Percentiles rank a stretch among this genome's conserved stretches.
phyloP scores from a whole-genome alignment of 2,797 vertebrate species.

The Forpus xanthops region DNA sequence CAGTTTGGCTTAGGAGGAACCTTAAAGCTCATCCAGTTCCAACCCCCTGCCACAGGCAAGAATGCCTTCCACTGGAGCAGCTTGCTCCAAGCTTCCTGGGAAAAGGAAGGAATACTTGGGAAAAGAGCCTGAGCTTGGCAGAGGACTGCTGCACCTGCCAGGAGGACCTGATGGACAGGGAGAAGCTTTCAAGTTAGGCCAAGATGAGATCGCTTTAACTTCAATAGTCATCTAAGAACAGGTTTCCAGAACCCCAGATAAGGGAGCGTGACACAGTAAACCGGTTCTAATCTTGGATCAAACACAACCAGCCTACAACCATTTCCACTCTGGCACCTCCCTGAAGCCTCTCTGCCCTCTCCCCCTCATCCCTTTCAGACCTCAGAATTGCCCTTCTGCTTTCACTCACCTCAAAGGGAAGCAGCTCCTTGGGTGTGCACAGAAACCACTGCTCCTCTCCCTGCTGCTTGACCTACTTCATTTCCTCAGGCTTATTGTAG shows the following conservation, averaged over 20 bases:
- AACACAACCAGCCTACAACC: background rate
- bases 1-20: background rate
- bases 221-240: background rate
- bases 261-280: background rate
- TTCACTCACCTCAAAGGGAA: background rate
- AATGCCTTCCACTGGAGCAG: background rate
- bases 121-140: background rate
- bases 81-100: background rate
- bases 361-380: rapidly evolving
- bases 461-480: background rate
- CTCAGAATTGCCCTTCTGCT: background rate
- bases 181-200: background rate
- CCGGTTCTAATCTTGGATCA: background rate
- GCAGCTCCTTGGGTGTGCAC: background rate
- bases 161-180: background rate
- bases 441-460: background rate
- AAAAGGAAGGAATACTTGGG: background rate
- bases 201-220: background rate
- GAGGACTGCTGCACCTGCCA: background rate
- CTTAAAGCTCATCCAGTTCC: background rate
- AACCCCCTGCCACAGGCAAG: background rate
- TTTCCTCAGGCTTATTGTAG: background rate
- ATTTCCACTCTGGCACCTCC: background rate
- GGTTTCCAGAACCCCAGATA: background rate
- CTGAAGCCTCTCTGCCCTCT: background rate